Evolutionary conservation across 2,113 vertebrate genomes (phyloP).

Genomic region (Boleophthalmus pectinirostris): DNA sequence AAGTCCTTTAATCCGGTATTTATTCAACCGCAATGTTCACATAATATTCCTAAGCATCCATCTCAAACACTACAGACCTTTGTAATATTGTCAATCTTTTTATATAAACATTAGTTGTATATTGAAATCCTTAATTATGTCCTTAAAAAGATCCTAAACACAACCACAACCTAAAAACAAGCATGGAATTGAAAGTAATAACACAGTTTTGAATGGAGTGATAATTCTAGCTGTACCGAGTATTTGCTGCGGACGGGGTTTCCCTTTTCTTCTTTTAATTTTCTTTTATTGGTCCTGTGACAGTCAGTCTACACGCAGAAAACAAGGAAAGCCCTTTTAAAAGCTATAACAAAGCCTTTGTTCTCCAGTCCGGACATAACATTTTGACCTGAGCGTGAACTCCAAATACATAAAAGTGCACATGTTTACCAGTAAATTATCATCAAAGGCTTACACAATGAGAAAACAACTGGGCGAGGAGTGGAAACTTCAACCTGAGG

Average conservation of each 20-base stretch:
- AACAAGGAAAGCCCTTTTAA: conserved; percentile 35
- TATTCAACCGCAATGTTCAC: background rate
- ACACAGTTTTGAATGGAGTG: background rate
- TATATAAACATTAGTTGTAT: background rate
- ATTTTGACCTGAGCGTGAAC: conserved; percentile 36
- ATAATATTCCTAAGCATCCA: background rate
- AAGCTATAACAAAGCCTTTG: conserved; percentile 36
- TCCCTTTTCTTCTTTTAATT: background rate
- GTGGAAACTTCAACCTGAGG: conserved; percentile 34
- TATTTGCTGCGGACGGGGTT: conserved; percentile 11
- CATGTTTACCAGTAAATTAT: conserved; percentile 50
- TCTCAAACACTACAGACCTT: background rate
- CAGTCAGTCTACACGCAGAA: background rate
- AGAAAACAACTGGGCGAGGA: conserved; percentile 24
- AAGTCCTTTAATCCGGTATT: no score
- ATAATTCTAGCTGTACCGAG: background rate
- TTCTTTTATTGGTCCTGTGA: conserved; percentile 11
- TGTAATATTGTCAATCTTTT: background rate
- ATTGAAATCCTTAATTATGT: background rate
- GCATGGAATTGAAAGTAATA: background rate
- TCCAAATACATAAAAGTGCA: conserved; percentile 49
- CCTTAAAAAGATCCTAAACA: background rate
- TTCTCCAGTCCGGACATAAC: conserved; percentile 11
- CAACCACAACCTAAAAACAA: background rate
- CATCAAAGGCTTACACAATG: conserved; percentile 32